Evolutionary conservation across 1,140 invertebrate species (phyloP).

Genomic region (Geopemphigus sp.): DNA sequence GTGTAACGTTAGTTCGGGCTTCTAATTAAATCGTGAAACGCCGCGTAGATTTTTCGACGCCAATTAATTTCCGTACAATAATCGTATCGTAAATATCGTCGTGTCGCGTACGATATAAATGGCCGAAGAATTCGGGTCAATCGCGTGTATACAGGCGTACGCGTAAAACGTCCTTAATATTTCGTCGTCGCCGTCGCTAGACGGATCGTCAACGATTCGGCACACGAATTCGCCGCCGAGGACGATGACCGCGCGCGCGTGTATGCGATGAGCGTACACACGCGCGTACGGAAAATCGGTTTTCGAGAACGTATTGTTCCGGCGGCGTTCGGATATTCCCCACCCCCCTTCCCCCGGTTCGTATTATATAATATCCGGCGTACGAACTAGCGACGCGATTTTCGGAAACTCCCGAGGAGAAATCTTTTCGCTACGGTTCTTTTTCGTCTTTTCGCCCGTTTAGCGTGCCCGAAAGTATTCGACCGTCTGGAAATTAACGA

Average conservation of each 20-base stretch:
- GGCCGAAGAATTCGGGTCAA: slow-evolving; percentile 9
- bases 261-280: neutral
- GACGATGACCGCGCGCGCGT: slow-evolving; percentile 18
- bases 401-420: too few relatives aligned
- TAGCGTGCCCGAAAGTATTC: too few relatives aligned
- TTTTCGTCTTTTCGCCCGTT: too few relatives aligned
- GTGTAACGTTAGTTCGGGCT: neutral
- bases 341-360: too few relatives aligned
- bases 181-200: slow-evolving; percentile 13
- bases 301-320: too few relatives aligned
- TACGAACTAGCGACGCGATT: too few relatives aligned
- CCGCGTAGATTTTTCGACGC: neutral
- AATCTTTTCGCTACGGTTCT: too few relatives aligned
- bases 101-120: neutral
- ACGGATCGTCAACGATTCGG: slow-evolving; percentile 18
- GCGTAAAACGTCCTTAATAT: neutral
- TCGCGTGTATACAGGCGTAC: too few relatives aligned
- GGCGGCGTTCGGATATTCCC: too few relatives aligned
- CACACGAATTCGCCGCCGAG: neutral
- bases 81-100: neutral
- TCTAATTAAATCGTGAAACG: slow-evolving; percentile 22
- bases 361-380: too few relatives aligned
- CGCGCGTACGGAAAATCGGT: too few relatives aligned
- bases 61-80: slow-evolving; percentile 11
- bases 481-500: too few relatives aligned